Base-by-base conservation (phyloP, 2,888 invertebrate genomes). In the Lamellibrachia columna region DNA sequence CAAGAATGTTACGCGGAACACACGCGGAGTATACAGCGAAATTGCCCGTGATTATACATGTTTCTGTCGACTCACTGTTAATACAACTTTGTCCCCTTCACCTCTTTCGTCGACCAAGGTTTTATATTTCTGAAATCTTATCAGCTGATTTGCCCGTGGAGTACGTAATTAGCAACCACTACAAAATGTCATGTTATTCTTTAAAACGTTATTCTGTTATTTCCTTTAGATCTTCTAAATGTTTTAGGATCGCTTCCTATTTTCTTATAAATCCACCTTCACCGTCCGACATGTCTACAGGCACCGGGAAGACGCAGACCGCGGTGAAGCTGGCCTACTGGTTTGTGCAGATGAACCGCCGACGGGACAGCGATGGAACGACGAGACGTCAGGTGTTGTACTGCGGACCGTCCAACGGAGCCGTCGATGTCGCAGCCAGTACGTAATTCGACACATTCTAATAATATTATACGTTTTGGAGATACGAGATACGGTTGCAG, bases 351-450 rank as follows among this genome's bases (percentile, higher is more conserved):
- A 93, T 95, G 22, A 94, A 94, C 92, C 90, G 93, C 52, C 58
- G 15, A 90, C n/a, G 55, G 8, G 53, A 91, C 15, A 90, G 90
- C 11, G 60, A 22, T n/a, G 92, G 40, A 40, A 53, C 58, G 9
- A 22, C 15, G 28, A 90, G 91, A 75, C 53, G 91, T 28, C 96
- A 96, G 92, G 95, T 96, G 22, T 92, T 96, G 91, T 93, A 95
- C 55, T 96, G 96, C 95, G 96, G 95, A 4, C 95, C 96, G 7
- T 95, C 94, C 53, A 95, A 96, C 93, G 94, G 94, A 52, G 94
- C 95, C 55, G 94, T 96, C 4, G 95, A 96, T 94, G 94, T 95
- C 7, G 93, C 96, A 22, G 94, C 95, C 92, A 95, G 96, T 96
- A 93, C 93, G 95, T 94, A 9, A 9, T 2, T 91, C 11, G 11